phyloP scores from a whole-genome alignment of 2,113 vertebrate species.

The Brachyhypopomus gauderio region DNA sequence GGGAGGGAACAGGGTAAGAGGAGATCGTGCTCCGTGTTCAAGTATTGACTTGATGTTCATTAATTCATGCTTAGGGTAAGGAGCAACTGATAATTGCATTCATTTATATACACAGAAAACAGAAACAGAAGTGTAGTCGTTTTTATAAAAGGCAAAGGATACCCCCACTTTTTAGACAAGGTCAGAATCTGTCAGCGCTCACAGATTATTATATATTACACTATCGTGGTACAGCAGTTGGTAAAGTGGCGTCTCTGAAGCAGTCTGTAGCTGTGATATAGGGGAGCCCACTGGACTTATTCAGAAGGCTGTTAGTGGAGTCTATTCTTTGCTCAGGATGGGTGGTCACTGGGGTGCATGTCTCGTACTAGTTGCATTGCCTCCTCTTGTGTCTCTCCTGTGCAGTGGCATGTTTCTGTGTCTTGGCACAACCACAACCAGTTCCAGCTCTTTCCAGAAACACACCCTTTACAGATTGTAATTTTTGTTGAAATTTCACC shows the following conservation, averaged over 20 bases:
- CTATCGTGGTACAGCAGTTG: not conserved
- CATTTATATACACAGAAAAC: not conserved
- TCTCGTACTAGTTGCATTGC: not conserved
- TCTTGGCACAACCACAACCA: constrained; percentile 11
- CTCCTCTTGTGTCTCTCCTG: not conserved
- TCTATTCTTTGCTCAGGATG: not conserved
- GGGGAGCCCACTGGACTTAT: not conserved
- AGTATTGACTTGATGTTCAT: not conserved
- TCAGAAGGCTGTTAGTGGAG: not conserved
- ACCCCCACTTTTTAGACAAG: not conserved
- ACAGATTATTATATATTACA: not conserved
- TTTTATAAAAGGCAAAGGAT: no score
- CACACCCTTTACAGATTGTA: not conserved
- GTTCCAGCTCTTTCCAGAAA: not conserved
- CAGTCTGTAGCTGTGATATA: not conserved
- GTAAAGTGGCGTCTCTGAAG: not conserved
- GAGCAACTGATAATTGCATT: not conserved
- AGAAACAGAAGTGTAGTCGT: no score
- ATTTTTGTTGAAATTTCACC: not conserved
- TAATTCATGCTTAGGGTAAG: not conserved
- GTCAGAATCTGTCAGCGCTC: not conserved
- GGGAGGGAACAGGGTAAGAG: not conserved
- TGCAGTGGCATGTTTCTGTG: not conserved
- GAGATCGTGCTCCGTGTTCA: not conserved
- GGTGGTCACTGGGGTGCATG: not conserved